Evolutionary conservation across 2,113 vertebrate genomes (phyloP), one percentile per base, ranked within the genome.

Genomic region (Neodontobutis hainanensis): DNA sequence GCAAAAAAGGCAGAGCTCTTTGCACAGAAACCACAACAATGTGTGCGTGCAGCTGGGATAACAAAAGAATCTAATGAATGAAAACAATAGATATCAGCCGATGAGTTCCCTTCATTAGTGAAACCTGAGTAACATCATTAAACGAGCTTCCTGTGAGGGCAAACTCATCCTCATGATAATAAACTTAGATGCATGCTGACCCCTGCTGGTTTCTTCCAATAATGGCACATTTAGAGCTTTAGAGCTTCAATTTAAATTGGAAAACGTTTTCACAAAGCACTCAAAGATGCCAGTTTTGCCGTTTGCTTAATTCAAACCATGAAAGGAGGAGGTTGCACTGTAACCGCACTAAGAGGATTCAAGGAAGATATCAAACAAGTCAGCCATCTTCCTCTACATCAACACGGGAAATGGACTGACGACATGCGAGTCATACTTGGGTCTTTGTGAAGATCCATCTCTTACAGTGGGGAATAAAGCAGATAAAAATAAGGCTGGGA

Each of bases 151-250:
- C 64, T 38, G n/a, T 68, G 15, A 75, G 67, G 40, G 5, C 0
- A 36, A 9, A 19, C 53, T 38, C 8, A 2, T 47, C 53, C 12
- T 56, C 68, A 38, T 60, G 50, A 11, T 0, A 0, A 49, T 27
- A 75, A 53, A 53, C 50, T 14, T 36, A 84, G 78, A 65, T 56
- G 60, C 79, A 69, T 88, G 84, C 88, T 90, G 91, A 76, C 91
- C 87, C 85, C 92, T 92, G 65, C 87, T 92, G 91, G 87, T 58
- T 8, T 10, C 11, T 16, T 43, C 1, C 15, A 9, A 32, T 40
- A 65, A 78, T 57, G 59, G 50, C 83, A 82, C 14, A 43, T 58
- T 40, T n/a, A 58, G 15, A 58, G 12, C n/a, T n/a, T n/a, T 35
- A 34, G 55, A 42, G 36, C 15, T 42, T 14, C 8, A 1, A 46